phyloP scores from a whole-genome alignment of 1,140 invertebrate genomes.

The Apis florea region DNA sequence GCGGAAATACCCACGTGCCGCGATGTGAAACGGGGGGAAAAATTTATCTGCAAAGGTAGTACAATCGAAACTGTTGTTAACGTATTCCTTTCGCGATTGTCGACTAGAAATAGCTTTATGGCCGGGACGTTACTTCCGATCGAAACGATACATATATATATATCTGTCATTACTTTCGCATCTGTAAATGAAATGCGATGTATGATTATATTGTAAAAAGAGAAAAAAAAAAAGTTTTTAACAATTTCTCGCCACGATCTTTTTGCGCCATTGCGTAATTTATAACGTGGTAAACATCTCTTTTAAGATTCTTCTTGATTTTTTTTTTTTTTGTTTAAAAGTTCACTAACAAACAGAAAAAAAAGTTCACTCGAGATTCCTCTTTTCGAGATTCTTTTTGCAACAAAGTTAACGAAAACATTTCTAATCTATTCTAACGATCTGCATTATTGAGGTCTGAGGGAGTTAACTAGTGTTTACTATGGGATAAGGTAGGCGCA shows the following conservation, averaged over 20 bases:
- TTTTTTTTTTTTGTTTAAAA: too few species aligned
- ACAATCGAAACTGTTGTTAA: too few species aligned
- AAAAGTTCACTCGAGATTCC: neutral
- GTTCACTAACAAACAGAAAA: too few species aligned
- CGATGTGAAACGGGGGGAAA: conserved; percentile 23
- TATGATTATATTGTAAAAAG: too few species aligned
- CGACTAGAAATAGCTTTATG: neutral
- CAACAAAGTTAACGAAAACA: neutral
- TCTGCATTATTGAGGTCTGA: neutral
- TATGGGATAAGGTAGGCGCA: neutral
- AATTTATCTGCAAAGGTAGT: neutral
- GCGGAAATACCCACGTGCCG: conserved; percentile 51
- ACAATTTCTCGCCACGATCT: too few species aligned
- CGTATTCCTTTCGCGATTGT: neutral
- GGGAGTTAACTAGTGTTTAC: neutral
- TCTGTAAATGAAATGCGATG: neutral
- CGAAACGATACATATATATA: neutral
- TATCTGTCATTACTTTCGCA: neutral
- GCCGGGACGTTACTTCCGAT: neutral
- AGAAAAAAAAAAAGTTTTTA: too few species aligned
- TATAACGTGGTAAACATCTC: too few species aligned
- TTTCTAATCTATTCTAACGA: neutral
- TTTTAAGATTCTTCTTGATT: too few species aligned
- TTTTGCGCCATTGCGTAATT: too few species aligned
- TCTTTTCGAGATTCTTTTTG: neutral